phyloP scores from a whole-genome alignment of 1,140 invertebrate species.

The Drosophila grimshawi region DNA sequence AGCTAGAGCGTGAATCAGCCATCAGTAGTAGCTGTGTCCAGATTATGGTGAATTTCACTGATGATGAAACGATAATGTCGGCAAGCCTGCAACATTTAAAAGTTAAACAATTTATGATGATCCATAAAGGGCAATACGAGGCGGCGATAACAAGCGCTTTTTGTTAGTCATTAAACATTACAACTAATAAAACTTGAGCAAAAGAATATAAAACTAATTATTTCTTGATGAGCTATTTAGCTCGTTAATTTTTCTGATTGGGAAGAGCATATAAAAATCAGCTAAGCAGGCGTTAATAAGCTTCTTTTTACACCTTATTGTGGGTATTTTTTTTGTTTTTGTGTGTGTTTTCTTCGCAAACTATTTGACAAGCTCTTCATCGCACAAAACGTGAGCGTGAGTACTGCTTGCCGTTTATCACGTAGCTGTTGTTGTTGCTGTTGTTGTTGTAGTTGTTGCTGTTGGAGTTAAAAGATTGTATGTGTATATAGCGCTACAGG shows the following conservation, averaged over 20 bases:
- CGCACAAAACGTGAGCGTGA: slow-evolving; percentile 54
- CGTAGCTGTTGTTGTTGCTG: neutral
- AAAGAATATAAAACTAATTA: too few relatives aligned
- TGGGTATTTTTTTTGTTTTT: slow-evolving; percentile 36
- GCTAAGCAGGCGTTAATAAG: slow-evolving; percentile 7
- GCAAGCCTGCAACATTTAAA: slow-evolving; percentile 19
- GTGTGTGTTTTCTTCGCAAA: slow-evolving; percentile 30
- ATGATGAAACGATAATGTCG: neutral
- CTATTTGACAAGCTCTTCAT: slow-evolving; percentile 73
- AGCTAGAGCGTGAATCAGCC: slow-evolving; percentile 9
- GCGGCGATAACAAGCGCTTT: slow-evolving; percentile 3
- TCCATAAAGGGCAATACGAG: slow-evolving; percentile 3
- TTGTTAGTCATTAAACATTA: neutral
- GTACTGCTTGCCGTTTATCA: slow-evolving; percentile 21
- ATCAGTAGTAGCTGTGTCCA: neutral
- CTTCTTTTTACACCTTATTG: slow-evolving; percentile 34
- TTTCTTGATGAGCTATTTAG: too few relatives aligned
- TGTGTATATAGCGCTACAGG: slow-evolving; percentile 18
- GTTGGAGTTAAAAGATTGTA: slow-evolving; percentile 40
- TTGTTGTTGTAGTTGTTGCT: neutral
- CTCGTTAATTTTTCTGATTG: neutral
- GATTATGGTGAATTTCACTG: slow-evolving; percentile 1
- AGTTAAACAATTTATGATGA: slow-evolving; percentile 15
- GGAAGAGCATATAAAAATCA: slow-evolving; percentile 3
- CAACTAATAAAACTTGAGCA: neutral